A percentile compares a stretch with the other conserved stretches of the same genome.
Evolutionary conservation across 2,888 invertebrate genomes (phyloP).

Genomic region (Hemicrepidius hirtus): DNA sequence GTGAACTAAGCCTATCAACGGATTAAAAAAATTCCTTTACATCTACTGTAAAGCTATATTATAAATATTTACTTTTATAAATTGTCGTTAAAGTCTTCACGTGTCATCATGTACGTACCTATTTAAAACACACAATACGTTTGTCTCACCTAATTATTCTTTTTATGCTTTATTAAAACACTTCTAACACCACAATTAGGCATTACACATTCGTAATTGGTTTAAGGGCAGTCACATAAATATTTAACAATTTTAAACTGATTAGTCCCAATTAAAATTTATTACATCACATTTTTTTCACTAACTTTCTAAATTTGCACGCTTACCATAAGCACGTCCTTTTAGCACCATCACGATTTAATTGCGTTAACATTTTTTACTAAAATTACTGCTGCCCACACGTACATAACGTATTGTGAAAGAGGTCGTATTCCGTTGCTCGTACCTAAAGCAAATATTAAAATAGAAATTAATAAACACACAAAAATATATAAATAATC

Average conservation of each 20-base stretch:
- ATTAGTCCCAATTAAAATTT: conserved; percentile 47
- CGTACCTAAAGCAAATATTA: conserved; percentile 48
- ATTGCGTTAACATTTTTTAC: conserved; percentile 37
- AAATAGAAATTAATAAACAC: not conserved
- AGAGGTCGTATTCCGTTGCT: conserved; percentile 51
- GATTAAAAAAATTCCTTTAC: conserved; percentile 22
- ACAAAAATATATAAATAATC: not conserved
- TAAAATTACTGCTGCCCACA: conserved; percentile 34
- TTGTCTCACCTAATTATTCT: conserved; percentile 33
- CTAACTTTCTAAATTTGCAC: conserved; percentile 44
- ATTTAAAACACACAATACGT: conserved; percentile 38
- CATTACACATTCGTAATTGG: conserved; percentile 40
- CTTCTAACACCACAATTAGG: conserved; percentile 51
- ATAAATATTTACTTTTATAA: conserved; percentile 44
- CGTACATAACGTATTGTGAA: conserved; percentile 45
- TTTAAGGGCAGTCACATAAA: conserved; percentile 51
- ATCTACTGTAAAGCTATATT: conserved; percentile 43
- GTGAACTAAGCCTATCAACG: conserved; percentile 38
- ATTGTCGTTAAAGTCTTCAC: conserved; percentile 22
- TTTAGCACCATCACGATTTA: conserved; percentile 50
- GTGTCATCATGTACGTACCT: conserved; percentile 32
- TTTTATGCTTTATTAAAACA: conserved; percentile 43
- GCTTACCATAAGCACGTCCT: conserved; percentile 33
- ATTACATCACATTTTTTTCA: conserved; percentile 52
- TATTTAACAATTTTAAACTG: conserved; percentile 47